These are phyloP conservation scores for Drosophila nikananu DNA, from an alignment of 1,140 invertebrate genomes.

Conservation along the genomic window DNA sequence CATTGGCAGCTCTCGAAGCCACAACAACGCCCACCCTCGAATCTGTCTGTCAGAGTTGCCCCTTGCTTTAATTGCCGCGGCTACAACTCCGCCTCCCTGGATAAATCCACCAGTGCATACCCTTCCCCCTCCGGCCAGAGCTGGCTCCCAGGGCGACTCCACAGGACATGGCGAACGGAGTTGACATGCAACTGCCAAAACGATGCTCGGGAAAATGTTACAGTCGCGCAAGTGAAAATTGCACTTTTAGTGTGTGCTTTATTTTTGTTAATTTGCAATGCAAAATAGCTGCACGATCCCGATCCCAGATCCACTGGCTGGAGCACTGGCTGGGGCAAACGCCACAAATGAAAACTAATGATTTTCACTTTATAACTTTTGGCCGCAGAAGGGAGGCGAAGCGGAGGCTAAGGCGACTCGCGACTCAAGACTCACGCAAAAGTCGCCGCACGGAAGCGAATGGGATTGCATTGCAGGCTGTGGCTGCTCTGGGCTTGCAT, in stretches of 20 bases:
- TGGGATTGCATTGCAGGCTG: conserved; percentile 23
- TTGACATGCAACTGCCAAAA: conserved; percentile 76
- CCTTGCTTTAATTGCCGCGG: conserved; percentile 38
- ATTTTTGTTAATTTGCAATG: conserved; percentile 72
- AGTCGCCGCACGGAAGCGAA: conserved; percentile 75
- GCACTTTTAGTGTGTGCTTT: conserved; percentile 53
- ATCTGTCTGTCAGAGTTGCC: conserved; percentile 24
- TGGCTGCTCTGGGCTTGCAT: conserved; percentile 56
- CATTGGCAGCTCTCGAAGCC: conserved; percentile 18
- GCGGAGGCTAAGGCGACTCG: background rate
- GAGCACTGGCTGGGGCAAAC: conserved; percentile 44
- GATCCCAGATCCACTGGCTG: conserved; percentile 15
- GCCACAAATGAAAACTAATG: conserved; percentile 81
- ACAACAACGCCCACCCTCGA: conserved; percentile 33
- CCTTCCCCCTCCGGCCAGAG: too few relatives aligned
- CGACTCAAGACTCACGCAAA: conserved; percentile 59
- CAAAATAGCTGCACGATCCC: conserved; percentile 77
- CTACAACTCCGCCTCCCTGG: conserved; percentile 9
- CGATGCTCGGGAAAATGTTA: conserved; percentile 41
- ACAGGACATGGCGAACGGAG: conserved; percentile 35
- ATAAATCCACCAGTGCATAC: background rate
- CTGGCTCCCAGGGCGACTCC: conserved; percentile 8
- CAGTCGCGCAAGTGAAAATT: conserved; percentile 73
- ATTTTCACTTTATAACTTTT: conserved; percentile 71
- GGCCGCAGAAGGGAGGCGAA: background rate